Conservation (phyloP, 2,113 vertebrate genomes). For the Cinclus mexicanus region DNA sequence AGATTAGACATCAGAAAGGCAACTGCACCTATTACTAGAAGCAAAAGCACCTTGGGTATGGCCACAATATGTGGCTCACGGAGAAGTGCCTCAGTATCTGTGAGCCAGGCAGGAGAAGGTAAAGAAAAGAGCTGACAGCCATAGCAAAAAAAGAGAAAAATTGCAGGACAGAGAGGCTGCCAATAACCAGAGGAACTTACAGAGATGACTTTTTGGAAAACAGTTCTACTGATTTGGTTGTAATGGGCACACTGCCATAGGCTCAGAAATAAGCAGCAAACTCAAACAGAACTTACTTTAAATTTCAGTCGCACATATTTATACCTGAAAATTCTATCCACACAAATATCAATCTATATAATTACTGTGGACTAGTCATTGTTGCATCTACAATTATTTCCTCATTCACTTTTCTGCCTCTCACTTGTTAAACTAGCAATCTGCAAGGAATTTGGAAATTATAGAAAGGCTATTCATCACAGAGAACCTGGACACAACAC, state of each 20-base stretch:
- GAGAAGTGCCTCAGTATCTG: neutral
- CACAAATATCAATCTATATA: neutral
- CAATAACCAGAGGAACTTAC: neutral
- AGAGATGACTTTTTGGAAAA: neutral
- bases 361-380: neutral
- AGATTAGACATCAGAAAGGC: neutral
- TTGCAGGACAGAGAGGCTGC: neutral
- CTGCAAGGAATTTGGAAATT: neutral
- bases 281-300: neutral
- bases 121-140: neutral
- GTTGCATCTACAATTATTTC: neutral
- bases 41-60: neutral
- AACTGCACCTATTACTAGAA: neutral
- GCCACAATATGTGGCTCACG: neutral
- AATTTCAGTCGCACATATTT: neutral
- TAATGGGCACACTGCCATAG: neutral
- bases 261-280: neutral
- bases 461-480: neutral
- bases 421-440: neutral
- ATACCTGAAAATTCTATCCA: neutral
- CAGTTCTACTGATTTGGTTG: neutral
- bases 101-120: neutral
- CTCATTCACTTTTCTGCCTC: neutral
- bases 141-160: neutral
- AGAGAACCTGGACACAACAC: neutral